A percentile compares a stretch with the other conserved stretches of the same genome.
Evolutionary conservation across 1,140 invertebrate species (phyloP).

Genomic region (Thaumetopoea pityocampa): DNA sequence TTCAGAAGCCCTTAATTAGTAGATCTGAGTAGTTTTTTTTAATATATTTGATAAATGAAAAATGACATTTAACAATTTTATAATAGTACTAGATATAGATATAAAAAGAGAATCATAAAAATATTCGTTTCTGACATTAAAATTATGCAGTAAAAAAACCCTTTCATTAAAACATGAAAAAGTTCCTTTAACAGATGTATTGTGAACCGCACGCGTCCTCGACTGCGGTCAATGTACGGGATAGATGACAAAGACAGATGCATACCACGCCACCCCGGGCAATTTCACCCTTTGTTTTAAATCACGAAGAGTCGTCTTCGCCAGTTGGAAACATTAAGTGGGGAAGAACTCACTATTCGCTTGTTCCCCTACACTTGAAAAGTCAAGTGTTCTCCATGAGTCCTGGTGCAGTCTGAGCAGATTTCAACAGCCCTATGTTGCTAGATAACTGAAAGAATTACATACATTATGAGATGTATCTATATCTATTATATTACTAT

Average conservation of each 20-base stretch:
- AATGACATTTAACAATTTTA: too few species aligned
- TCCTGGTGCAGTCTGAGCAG: slow-evolving; percentile 44
- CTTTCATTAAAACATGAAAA: slow-evolving; percentile 11
- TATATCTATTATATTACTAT: too few species aligned
- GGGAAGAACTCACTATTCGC: slow-evolving; percentile 53
- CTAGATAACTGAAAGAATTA: slow-evolving; percentile 34
- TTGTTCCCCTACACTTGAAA: slow-evolving; percentile 49
- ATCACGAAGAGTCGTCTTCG: slow-evolving; percentile 48
- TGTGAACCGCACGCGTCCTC: slow-evolving; percentile 4
- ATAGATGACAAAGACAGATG: slow-evolving; percentile 30
- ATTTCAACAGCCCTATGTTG: slow-evolving; percentile 56
- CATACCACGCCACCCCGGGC: slow-evolving; percentile 36
- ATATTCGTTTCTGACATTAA: slow-evolving; percentile 9
- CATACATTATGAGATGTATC: too few species aligned
- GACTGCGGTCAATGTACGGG: slow-evolving; percentile 49
- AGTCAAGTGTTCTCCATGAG: slow-evolving; percentile 47
- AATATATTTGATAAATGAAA: too few species aligned
- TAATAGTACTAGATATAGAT: too few species aligned
- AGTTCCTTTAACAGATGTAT: slow-evolving; percentile 5
- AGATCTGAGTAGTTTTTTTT: too few species aligned
- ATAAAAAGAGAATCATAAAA: too few species aligned
- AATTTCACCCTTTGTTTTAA: slow-evolving; percentile 62
- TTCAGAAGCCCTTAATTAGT: too few species aligned
- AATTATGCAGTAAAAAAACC: slow-evolving; percentile 8
- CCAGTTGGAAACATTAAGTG: slow-evolving; percentile 37